Percentiles rank a stretch among this genome's conserved stretches.
These are phyloP conservation scores for Eupithecia subfuscata DNA, from an alignment of 2,888 invertebrate species.

Conservation along the genomic window DNA sequence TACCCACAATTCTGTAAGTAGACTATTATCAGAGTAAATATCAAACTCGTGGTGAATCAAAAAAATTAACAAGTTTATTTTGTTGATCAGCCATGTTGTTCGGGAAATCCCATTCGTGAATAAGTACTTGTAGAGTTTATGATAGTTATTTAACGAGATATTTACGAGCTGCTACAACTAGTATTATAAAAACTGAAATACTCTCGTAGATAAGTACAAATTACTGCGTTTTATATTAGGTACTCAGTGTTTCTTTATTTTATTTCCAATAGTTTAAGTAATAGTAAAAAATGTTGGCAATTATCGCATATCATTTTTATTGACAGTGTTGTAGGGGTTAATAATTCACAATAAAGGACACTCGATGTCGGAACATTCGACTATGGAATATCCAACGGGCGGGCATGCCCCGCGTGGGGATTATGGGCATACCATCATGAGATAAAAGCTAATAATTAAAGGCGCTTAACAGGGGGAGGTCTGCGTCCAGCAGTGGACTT, in stretches of 20 bases:
- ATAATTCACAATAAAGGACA: too few relatives aligned
- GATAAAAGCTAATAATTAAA: too few relatives aligned
- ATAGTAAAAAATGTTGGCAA: background rate
- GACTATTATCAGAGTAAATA: background rate
- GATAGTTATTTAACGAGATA: background rate
- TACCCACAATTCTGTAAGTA: background rate
- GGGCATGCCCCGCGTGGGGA: too few relatives aligned
- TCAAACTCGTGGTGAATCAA: background rate
- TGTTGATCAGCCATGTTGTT: background rate
- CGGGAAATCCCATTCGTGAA: slow-evolving; percentile 1
- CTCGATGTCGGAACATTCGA: too few relatives aligned
- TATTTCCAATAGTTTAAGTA: too few relatives aligned
- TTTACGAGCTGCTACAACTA: background rate
- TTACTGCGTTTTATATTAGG: background rate
- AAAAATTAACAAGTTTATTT: background rate
- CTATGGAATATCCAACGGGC: too few relatives aligned
- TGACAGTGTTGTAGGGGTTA: too few relatives aligned
- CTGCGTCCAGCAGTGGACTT: too few relatives aligned
- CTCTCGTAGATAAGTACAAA: background rate
- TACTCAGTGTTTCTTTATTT: background rate
- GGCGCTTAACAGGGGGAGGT: too few relatives aligned
- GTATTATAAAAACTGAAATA: background rate
- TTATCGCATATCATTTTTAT: too few relatives aligned
- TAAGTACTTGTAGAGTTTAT: background rate
- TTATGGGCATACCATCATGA: too few relatives aligned